Conservation (phyloP, 2,113 vertebrate genomes). For the Grammomys surdaster region DNA sequence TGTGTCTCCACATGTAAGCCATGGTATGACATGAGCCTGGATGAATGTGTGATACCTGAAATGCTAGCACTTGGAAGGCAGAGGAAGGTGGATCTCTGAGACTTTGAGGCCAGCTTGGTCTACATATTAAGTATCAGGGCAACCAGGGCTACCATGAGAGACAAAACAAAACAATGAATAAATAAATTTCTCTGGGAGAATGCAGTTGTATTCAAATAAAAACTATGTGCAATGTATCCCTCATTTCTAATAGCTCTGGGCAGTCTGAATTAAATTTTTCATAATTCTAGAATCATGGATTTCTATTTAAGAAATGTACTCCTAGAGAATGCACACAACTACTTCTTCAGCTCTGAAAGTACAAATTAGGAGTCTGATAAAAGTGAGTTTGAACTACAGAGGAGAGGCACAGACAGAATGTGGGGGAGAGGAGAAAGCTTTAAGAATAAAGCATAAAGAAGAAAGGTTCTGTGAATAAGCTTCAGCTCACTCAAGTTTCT, state of each 20-base stretch:
- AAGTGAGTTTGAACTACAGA: neutral
- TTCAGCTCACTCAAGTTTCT: constrained; percentile 33
- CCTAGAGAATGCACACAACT: neutral
- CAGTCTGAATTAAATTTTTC: constrained; percentile 50
- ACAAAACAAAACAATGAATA: neutral
- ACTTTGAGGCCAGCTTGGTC: neutral
- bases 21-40: neutral
- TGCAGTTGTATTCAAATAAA: neutral
- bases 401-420: neutral
- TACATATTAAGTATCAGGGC: neutral
- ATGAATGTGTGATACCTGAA: neutral
- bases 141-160: neutral
- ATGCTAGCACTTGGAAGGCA: neutral
- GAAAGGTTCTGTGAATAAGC: neutral
- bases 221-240: constrained; percentile 25
- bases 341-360: constrained; percentile 10
- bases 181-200: neutral
- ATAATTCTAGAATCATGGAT: constrained; percentile 38
- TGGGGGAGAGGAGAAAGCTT: neutral
- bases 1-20: neutral
- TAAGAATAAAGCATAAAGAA: neutral
- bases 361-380: neutral
- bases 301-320: constrained; percentile 14
- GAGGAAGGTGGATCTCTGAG: neutral
- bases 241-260: constrained; percentile 9